phyloP scores from a whole-genome alignment of 2,797 vertebrate species.

The Acestrorhynchus altus region DNA sequence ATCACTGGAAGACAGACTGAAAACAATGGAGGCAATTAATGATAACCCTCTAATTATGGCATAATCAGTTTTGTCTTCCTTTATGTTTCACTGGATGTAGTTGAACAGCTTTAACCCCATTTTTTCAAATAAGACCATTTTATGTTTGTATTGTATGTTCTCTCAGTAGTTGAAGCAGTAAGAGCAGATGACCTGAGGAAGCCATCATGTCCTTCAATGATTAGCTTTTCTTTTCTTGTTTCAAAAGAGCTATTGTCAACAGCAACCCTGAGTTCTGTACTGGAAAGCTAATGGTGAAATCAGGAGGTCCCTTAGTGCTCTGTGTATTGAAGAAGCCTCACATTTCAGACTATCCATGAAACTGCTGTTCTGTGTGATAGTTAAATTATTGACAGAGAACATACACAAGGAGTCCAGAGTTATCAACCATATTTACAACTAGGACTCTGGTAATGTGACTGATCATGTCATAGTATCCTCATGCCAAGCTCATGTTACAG shows the following conservation, averaged over 20 bases:
- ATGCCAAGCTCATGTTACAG: no score
- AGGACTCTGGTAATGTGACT: no score
- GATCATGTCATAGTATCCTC: no score
- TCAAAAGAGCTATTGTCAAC: slow-evolving; percentile 23
- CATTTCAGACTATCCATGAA: neutral
- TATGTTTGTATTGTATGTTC: neutral
- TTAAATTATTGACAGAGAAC: slow-evolving; percentile 11
- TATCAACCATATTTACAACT: no score
- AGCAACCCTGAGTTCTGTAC: neutral
- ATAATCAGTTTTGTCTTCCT: neutral
- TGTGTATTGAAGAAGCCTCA: neutral
- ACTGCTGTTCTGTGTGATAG: slow-evolving; percentile 7
- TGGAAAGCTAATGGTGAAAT: neutral
- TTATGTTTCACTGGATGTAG: neutral
- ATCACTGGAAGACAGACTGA: neutral
- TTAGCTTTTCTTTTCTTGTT: slow-evolving; percentile 8
- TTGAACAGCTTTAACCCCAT: neutral
- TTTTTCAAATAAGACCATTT: no score
- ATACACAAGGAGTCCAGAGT: neutral
- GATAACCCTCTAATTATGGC: neutral
- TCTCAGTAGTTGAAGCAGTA: neutral
- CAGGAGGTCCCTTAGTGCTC: neutral
- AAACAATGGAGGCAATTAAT: neutral
- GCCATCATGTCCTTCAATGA: neutral
- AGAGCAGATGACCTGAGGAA: neutral